Evolutionary conservation across 2,113 vertebrate genomes (phyloP).

Genomic region (Podilymbus podiceps): DNA sequence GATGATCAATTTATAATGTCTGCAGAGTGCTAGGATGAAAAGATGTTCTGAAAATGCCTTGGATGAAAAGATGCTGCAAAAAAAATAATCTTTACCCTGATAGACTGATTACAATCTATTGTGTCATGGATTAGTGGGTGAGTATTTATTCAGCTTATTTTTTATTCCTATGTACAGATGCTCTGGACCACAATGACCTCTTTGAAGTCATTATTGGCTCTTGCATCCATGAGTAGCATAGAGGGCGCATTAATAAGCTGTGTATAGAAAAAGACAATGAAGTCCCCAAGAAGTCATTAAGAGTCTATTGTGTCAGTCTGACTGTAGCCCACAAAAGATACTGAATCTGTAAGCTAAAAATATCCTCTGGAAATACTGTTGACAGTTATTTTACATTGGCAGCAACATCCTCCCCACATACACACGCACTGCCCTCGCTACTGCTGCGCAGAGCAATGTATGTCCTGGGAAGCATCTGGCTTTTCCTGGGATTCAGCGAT

Average conservation of each 20-base stretch:
- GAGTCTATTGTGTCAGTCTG: conserved; percentile 66
- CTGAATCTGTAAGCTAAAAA: conserved; percentile 64
- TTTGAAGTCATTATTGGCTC: conserved; percentile 58
- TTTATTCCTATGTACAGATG: conserved; percentile 51
- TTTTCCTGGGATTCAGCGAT: neutral
- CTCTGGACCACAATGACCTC: conserved; percentile 47
- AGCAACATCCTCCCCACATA: neutral
- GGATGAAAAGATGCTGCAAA: conserved; percentile 35
- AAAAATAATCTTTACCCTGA: conserved; percentile 48
- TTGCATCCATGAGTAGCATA: conserved; percentile 40
- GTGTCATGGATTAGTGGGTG: conserved; percentile 38
- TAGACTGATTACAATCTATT: conserved; percentile 63
- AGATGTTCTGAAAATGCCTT: conserved; percentile 36
- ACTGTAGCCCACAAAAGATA: conserved; percentile 56
- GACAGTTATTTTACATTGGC: conserved; percentile 39
- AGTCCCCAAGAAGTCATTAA: conserved; percentile 68
- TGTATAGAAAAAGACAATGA: conserved; percentile 62
- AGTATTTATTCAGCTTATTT: conserved; percentile 51
- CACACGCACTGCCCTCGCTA: neutral
- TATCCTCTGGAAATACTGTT: conserved; percentile 52
- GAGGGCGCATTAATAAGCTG: conserved; percentile 58
- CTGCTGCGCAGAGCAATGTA: neutral
- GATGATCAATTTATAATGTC: conserved; percentile 54
- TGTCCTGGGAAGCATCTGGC: neutral
- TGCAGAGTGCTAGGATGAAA: conserved; percentile 44